Percentiles rank a stretch among this genome's conserved stretches.
phyloP scores from a whole-genome alignment of 1,140 invertebrate species.

The Drosophila mauritiana region DNA sequence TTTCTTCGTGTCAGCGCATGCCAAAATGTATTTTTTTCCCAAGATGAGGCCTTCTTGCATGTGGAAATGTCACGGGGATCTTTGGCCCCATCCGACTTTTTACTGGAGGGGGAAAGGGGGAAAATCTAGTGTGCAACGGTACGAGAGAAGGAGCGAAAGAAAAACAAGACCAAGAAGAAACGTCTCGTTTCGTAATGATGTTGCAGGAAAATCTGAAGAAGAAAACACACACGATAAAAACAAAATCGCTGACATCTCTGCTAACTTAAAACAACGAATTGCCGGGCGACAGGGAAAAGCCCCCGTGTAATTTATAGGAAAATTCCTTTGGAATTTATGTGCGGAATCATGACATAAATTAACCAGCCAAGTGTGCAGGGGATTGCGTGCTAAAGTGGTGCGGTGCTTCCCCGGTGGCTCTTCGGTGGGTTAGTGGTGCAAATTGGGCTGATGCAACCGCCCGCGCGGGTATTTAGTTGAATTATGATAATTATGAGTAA shows the following conservation, averaged over 20 bases:
- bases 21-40: conserved; percentile 61
- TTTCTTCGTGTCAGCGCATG: conserved; percentile 69
- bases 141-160: conserved; percentile 13
- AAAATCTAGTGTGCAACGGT: conserved; percentile 23
- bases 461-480: conserved; percentile 70
- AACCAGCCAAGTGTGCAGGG: conserved; percentile 52
- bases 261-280: conserved; percentile 45
- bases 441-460: conserved; percentile 76
- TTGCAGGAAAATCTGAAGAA: conserved; percentile 31
- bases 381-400: conserved; percentile 38
- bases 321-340: conserved; percentile 75
- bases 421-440: conserved; percentile 65
- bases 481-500: conserved; percentile 74
- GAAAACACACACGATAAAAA: conserved; percentile 22
- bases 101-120: conserved; percentile 7
- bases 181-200: conserved; percentile 69
- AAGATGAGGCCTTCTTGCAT: conserved; percentile 25
- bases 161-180: conserved; percentile 39
- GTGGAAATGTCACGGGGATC: conserved; percentile 65
- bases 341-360: conserved; percentile 79
- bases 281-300: conserved; percentile 52
- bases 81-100: conserved; percentile 16
- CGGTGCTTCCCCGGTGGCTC: background rate
- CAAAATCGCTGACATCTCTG: conserved; percentile 66
- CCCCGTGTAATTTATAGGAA: conserved; percentile 71